A percentile compares a stretch with the other conserved stretches of the same genome.
Conservation (phyloP, 37 sponge, comb jelly and placozoan species). For the Halichondria panicea region DNA sequence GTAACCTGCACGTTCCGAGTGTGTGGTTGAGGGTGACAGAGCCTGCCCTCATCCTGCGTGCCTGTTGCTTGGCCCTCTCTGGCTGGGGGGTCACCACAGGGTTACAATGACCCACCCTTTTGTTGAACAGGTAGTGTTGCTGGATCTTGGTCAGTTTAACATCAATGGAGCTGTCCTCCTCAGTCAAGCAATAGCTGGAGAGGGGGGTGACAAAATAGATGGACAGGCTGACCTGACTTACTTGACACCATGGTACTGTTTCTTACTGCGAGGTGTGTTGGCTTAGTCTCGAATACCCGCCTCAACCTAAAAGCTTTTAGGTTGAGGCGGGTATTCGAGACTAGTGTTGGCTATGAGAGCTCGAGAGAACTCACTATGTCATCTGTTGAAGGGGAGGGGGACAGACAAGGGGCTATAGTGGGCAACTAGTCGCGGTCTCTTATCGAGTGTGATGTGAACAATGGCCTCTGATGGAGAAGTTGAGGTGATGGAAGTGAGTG, state of each 20-base stretch:
- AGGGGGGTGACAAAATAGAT: too few relatives aligned
- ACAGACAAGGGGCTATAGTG: too few relatives aligned
- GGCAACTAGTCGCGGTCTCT: too few relatives aligned
- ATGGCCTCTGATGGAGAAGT: too few relatives aligned
- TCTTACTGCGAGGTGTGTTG: constrained; percentile 52
- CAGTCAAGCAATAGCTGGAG: constrained; percentile 33
- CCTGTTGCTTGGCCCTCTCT: constrained; percentile 12
- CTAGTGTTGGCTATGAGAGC: too few relatives aligned
- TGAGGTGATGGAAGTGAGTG: constrained; percentile 3
- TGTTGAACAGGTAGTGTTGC: constrained; percentile 55
- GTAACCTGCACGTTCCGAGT: too few relatives aligned
- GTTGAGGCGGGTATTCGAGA: too few relatives aligned
- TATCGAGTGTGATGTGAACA: too few relatives aligned
- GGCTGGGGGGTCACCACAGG: constrained; percentile 18
- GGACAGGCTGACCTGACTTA: not conserved
- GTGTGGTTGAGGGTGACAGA: not conserved
- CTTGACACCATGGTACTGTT: constrained; percentile 50
- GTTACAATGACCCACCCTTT: constrained; percentile 44
- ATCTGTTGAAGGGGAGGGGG: too few relatives aligned
- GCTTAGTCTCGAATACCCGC: too few relatives aligned
- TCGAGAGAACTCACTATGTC: too few relatives aligned
- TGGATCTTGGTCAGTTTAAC: constrained; percentile 44
- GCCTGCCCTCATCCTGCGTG: constrained; percentile 5
- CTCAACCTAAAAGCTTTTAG: too few relatives aligned
- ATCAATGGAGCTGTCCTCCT: constrained; percentile 30